A percentile compares a stretch with the other conserved stretches of the same genome.
These are phyloP conservation scores for Hofmannophila pseudospretella DNA, from an alignment of 2,888 invertebrate species.

Conservation along the genomic window DNA sequence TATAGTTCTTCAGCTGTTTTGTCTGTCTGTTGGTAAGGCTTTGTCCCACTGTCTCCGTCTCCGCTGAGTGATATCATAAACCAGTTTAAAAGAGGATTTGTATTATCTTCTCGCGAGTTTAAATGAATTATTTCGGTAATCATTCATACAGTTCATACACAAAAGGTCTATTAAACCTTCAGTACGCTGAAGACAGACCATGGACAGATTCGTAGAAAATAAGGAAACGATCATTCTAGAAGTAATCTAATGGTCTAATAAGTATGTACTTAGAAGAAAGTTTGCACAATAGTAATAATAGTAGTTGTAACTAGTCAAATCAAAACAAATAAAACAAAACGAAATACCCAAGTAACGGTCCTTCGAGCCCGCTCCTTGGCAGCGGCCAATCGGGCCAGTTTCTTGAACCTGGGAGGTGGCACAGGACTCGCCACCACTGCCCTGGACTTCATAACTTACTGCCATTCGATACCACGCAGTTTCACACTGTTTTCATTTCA, in stretches of 20 bases:
- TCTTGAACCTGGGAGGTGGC: conserved; percentile 68
- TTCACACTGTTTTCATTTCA: conserved; percentile 16
- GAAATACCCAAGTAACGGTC: conserved; percentile 61
- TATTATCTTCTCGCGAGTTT: conserved; percentile 29
- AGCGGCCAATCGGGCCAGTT: conserved; percentile 57
- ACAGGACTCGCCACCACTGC: conserved; percentile 40
- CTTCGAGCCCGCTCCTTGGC: conserved; percentile 50
- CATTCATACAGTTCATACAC: too few relatives aligned
- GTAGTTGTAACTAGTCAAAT: too few relatives aligned
- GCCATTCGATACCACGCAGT: conserved; percentile 26
- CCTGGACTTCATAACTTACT: conserved; percentile 36
- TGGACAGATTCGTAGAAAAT: too few relatives aligned
- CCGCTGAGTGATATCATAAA: conserved; percentile 39
- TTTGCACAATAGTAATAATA: too few relatives aligned
- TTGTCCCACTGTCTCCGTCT: conserved; percentile 45
- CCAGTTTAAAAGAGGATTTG: conserved; percentile 25
- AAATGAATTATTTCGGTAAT: conserved; percentile 8
- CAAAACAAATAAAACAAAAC: background rate
- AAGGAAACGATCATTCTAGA: too few relatives aligned
- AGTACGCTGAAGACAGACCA: too few relatives aligned
- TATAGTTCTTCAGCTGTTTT: conserved; percentile 41
- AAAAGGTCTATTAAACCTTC: too few relatives aligned
- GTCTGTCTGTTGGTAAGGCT: conserved; percentile 40
- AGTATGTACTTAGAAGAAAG: too few relatives aligned
- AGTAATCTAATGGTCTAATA: too few relatives aligned